These are phyloP conservation scores for Anas flavirostris DNA, from an alignment of 2,797 vertebrate species.

Conservation along the genomic window DNA sequence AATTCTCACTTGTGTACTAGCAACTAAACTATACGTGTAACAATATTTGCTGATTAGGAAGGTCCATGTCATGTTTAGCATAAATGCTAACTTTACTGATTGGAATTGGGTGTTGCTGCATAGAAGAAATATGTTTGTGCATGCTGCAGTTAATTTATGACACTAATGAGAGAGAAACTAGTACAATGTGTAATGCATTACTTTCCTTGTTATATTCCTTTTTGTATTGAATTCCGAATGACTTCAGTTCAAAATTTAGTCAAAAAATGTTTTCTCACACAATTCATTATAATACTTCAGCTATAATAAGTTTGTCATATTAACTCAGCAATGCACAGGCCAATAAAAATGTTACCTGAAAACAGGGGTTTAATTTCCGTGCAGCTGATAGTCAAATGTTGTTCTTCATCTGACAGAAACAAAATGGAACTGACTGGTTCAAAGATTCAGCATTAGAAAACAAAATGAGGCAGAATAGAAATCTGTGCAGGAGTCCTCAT, in stretches of 20 bases:
- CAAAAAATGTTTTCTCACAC: neutral
- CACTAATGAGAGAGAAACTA: slow-evolving; percentile 14
- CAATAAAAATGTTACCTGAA: slow-evolving; percentile 5
- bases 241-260: neutral
- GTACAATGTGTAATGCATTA: neutral
- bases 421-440: slow-evolving; percentile 15
- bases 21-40: neutral
- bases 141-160: slow-evolving; percentile 23
- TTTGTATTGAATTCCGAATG: slow-evolving; percentile 21
- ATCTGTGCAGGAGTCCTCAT: neutral
- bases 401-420: neutral
- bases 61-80: neutral
- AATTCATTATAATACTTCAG: slow-evolving; percentile 2
- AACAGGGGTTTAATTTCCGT: slow-evolving; percentile 18
- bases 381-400: neutral
- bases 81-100: neutral
- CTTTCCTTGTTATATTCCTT: neutral
- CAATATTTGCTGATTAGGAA: neutral
- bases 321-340: neutral
- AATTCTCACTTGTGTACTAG: neutral
- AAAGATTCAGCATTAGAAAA: neutral
- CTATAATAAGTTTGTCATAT: neutral
- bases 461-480: neutral
- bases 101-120: neutral
- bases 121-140: neutral